Conservation (phyloP, 1,140 invertebrate species). For the Aphaenogaster floridana region DNA sequence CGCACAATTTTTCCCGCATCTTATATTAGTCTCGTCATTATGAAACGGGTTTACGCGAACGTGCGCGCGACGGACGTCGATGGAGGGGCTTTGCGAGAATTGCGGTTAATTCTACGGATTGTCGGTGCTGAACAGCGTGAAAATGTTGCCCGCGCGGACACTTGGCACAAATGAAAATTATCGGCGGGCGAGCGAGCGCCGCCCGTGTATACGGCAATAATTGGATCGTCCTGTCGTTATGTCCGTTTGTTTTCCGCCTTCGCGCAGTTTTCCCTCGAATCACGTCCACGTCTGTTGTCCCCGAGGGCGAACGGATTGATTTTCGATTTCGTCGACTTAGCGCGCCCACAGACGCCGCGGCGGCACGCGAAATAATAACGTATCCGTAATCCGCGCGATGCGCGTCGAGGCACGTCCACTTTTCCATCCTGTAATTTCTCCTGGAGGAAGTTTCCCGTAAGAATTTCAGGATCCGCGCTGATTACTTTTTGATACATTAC, state of each 20-base stretch:
- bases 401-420: slow-evolving; percentile 35
- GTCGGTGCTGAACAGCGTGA: slow-evolving; percentile 22
- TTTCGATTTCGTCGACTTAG: slow-evolving; percentile 66
- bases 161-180: slow-evolving; percentile 64
- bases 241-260: slow-evolving; percentile 60
- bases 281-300: slow-evolving; percentile 18
- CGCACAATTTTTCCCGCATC: background rate
- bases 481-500: slow-evolving; percentile 47
- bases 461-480: slow-evolving; percentile 26
- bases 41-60: background rate
- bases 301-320: slow-evolving; percentile 43
- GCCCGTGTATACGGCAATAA: slow-evolving; percentile 30
- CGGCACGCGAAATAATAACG: slow-evolving; percentile 44
- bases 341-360: background rate
- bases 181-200: background rate
- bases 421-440: slow-evolving; percentile 17
- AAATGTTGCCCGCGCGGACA: slow-evolving; percentile 47
- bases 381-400: slow-evolving; percentile 39
- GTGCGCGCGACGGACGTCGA: slow-evolving; percentile 22
- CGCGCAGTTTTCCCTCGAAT: slow-evolving; percentile 38
- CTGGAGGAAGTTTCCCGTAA: slow-evolving; percentile 6
- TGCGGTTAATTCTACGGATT: slow-evolving; percentile 55
- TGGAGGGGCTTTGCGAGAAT: slow-evolving; percentile 36
- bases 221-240: slow-evolving; percentile 57
- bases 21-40: slow-evolving; percentile 7